A percentile compares a stretch with the other conserved stretches of the same genome.
Conservation (phyloP, 2,113 vertebrate genomes). For the Xenopus tropicalis region DNA sequence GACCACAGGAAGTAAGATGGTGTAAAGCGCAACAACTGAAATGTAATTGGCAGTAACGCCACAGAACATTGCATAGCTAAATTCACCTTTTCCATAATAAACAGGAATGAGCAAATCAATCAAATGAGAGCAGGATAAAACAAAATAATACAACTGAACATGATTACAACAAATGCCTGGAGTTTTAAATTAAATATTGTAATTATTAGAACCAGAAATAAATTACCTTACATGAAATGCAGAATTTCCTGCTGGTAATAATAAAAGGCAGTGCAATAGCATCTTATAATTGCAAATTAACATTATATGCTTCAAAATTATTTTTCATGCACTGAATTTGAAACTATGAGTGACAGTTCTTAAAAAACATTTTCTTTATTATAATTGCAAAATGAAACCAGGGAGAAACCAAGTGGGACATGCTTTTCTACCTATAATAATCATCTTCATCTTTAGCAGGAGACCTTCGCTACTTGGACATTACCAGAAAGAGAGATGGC, state of each 20-base stretch:
- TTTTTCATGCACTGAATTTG: conserved; percentile 7
- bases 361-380: too few species aligned
- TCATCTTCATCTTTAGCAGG: too few species aligned
- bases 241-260: conserved; percentile 31
- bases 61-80: background rate
- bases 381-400: too few species aligned
- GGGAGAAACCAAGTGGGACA: too few species aligned
- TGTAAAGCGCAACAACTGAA: too few species aligned
- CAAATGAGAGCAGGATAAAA: background rate
- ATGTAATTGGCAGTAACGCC: conserved; percentile 17
- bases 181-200: conserved; percentile 42
- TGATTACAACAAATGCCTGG: conserved; percentile 23
- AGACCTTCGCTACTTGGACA: too few species aligned
- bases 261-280: conserved; percentile 24
- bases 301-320: conserved; percentile 18
- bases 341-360: too few species aligned
- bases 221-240: conserved; percentile 1
- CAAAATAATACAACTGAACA: conserved; percentile 7
- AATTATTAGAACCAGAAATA: conserved; percentile 36
- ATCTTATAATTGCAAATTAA: conserved; percentile 35
- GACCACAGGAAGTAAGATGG: too few species aligned
- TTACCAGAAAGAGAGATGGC: too few species aligned
- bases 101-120: conserved; percentile 26
- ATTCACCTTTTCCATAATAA: conserved; percentile 24
- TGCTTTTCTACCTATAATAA: too few species aligned